Conservation (phyloP, 1,140 invertebrate species). For the Trichonephila inaurata region DNA sequence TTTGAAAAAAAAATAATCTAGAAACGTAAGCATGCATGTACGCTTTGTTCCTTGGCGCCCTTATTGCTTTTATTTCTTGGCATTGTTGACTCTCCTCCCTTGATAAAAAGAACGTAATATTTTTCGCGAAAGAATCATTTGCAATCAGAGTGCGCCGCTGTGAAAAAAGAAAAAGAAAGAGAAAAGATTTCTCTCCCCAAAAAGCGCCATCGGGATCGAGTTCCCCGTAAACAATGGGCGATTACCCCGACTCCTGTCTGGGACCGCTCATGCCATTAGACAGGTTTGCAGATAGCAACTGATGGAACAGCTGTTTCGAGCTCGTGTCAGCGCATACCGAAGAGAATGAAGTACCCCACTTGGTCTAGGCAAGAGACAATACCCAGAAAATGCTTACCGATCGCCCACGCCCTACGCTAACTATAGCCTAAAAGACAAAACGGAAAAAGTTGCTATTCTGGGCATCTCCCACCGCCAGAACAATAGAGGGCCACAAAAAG, state of each 20-base stretch:
- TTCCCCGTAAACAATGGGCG: constrained; percentile 43
- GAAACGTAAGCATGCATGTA: no score
- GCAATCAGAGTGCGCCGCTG: not conserved
- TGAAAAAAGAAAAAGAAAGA: not conserved
- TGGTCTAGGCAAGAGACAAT: constrained; percentile 49
- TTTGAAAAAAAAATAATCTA: no score
- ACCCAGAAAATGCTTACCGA: constrained; percentile 40
- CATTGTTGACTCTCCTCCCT: not conserved
- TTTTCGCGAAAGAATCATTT: not conserved
- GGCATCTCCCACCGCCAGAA: constrained; percentile 45
- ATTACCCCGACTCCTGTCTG: constrained; percentile 24
- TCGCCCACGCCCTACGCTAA: constrained; percentile 67
- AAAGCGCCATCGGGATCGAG: constrained; percentile 11
- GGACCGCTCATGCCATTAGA: constrained; percentile 25
- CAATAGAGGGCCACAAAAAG: constrained; percentile 58
- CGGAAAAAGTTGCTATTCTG: constrained; percentile 59
- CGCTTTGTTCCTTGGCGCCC: not conserved
- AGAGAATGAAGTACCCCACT: constrained; percentile 39
- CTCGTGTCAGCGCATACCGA: constrained; percentile 47
- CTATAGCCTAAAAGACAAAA: constrained; percentile 46
- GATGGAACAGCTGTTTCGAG: constrained; percentile 39
- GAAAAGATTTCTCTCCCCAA: not conserved
- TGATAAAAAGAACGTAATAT: no score
- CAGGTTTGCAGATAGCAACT: constrained; percentile 56
- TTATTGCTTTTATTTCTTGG: constrained; percentile 19